Conservation (phyloP, 2,797 vertebrate genomes). For the Melanotaenia maccullochi region DNA sequence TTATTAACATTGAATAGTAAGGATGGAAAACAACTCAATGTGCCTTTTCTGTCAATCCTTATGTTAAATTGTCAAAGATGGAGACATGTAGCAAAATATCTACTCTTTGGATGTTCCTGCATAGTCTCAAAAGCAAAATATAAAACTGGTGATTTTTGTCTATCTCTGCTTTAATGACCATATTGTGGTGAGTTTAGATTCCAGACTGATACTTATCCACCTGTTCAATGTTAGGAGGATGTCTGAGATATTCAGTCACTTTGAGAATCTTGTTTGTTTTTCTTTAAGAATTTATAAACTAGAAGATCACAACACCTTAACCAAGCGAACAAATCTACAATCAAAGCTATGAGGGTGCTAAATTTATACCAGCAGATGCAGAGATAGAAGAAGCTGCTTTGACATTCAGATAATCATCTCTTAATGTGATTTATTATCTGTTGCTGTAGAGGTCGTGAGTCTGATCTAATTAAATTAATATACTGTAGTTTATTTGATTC, state of each 20-base stretch:
- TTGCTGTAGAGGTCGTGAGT: too few relatives aligned
- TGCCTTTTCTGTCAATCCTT: background rate
- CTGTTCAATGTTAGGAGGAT: background rate
- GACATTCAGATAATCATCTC: background rate
- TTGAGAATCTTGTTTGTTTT: background rate
- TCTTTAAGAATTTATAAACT: background rate
- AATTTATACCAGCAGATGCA: background rate
- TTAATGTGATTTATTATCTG: background rate
- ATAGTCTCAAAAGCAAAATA: background rate
- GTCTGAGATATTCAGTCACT: background rate
- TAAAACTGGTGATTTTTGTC: background rate
- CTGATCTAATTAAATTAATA: background rate
- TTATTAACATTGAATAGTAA: conserved; percentile 13
- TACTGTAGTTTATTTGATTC: conserved; percentile 1
- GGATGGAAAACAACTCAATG: conserved; percentile 1
- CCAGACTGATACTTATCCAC: background rate
- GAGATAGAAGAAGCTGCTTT: background rate
- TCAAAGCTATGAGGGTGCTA: background rate
- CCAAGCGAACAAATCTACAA: background rate
- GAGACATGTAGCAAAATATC: background rate
- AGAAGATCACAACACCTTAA: background rate
- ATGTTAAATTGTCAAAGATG: background rate
- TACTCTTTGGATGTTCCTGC: background rate
- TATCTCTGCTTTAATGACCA: background rate
- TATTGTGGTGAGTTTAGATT: background rate